Evolutionary conservation across 2,113 vertebrate genomes (phyloP).

Genomic region (Hippocampus mohnikei): DNA sequence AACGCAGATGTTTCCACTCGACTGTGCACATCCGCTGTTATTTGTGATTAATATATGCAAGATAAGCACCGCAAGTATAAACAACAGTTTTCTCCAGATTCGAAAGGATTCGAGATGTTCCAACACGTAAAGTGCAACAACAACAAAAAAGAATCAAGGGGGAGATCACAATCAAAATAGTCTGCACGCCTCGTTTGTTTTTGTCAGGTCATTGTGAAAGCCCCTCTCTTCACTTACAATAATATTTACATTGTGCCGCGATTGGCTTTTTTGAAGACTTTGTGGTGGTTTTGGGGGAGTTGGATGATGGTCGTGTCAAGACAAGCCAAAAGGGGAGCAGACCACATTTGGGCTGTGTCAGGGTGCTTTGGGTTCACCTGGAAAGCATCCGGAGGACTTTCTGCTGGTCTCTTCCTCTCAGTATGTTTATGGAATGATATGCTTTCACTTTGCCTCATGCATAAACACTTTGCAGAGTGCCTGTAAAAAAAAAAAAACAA

Average conservation of each 20-base stretch:
- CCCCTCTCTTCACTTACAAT: slow-evolving; percentile 3
- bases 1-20: slow-evolving; percentile 63
- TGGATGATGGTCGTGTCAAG: slow-evolving; percentile 40
- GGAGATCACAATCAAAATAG: not conserved
- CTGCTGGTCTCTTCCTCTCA: not conserved
- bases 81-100: slow-evolving; percentile 6
- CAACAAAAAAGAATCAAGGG: not conserved
- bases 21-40: not conserved
- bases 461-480: slow-evolving; percentile 38
- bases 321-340: slow-evolving; percentile 37
- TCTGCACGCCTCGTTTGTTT: not conserved
- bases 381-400: slow-evolving; percentile 25
- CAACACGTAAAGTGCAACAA: slow-evolving; percentile 5
- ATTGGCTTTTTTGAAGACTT: slow-evolving; percentile 21
- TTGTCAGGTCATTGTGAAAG: slow-evolving; percentile 3
- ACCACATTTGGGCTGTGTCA: slow-evolving; percentile 29
- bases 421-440: slow-evolving; percentile 35
- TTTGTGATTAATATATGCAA: slow-evolving; percentile 36
- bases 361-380: slow-evolving; percentile 45
- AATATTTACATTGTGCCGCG: slow-evolving; percentile 20
- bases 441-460: slow-evolving; percentile 50
- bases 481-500: not conserved
- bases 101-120: slow-evolving; percentile 11
- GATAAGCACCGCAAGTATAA: slow-evolving; percentile 25
- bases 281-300: slow-evolving; percentile 13